A percentile compares a stretch with the other conserved stretches of the same genome.
Conservation (phyloP, 2,888 invertebrate species). For the Platycnemis pennipes region DNA sequence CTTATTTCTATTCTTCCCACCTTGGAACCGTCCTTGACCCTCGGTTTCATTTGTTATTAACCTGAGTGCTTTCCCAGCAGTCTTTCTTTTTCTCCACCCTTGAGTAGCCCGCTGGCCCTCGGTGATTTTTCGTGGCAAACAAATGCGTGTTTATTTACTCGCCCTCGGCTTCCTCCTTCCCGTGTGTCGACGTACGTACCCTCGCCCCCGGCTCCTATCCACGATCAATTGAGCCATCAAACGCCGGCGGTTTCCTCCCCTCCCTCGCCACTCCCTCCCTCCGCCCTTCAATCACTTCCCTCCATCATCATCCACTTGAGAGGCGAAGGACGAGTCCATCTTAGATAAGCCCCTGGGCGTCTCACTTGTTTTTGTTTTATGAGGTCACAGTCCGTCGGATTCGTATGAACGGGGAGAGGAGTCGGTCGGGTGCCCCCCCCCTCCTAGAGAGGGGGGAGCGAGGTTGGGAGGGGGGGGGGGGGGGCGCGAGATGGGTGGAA, state of each 20-base stretch:
- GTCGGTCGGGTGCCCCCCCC: neutral
- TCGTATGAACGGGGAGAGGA: neutral
- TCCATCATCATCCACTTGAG: constrained; percentile 28
- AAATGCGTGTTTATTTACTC: neutral
- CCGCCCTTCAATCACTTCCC: neutral
- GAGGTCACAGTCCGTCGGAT: constrained; percentile 57
- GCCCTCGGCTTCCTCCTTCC: neutral
- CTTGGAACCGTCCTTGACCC: too few relatives aligned
- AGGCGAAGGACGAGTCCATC: constrained; percentile 19
- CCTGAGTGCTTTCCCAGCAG: too few relatives aligned
- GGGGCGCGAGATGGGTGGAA: too few relatives aligned
- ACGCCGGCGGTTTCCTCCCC: neutral
- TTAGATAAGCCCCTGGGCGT: constrained; percentile 24
- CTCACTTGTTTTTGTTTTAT: neutral
- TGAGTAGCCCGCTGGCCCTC: neutral
- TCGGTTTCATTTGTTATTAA: too few relatives aligned
- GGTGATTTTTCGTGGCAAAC: neutral
- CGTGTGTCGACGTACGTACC: neutral
- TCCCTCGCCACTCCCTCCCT: neutral
- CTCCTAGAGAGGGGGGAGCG: neutral
- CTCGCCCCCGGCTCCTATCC: neutral
- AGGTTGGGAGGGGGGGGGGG: neutral
- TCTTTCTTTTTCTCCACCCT: neutral
- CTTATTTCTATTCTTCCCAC: too few relatives aligned
- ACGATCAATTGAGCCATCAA: constrained; percentile 1